These are phyloP conservation scores for Drosophila mulleri DNA, from an alignment of 2,888 invertebrate species.

Conservation along the genomic window DNA sequence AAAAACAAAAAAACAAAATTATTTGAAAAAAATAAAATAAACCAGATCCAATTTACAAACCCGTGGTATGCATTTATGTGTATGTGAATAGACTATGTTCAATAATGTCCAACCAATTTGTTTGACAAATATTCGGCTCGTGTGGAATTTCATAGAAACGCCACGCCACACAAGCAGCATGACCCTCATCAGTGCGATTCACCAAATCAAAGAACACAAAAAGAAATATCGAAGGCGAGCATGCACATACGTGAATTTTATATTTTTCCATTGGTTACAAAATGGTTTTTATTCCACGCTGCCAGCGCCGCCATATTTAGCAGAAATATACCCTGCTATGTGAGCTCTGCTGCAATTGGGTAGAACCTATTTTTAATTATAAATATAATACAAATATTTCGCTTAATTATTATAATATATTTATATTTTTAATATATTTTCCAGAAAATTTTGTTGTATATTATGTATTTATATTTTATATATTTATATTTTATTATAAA, in stretches of 20 bases:
- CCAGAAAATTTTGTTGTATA: too few species aligned
- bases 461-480: too few species aligned
- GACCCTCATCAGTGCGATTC: conserved; percentile 57
- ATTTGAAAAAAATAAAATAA: too few species aligned
- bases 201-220: conserved; percentile 27
- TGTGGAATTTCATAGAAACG: conserved; percentile 21
- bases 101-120: conserved; percentile 49
- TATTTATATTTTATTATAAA: too few species aligned
- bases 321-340: conserved; percentile 7
- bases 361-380: background rate
- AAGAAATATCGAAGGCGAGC: conserved; percentile 16
- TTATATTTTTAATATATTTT: too few species aligned
- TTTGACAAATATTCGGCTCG: conserved; percentile 54
- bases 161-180: background rate
- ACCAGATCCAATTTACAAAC: too few species aligned
- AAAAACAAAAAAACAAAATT: too few species aligned
- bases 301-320: conserved; percentile 13
- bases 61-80: background rate
- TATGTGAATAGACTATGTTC: conserved; percentile 15
- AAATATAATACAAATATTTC: too few species aligned
- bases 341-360: too few species aligned
- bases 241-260: conserved; percentile 37
- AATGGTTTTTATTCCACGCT: conserved; percentile 31
- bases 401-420: too few species aligned
- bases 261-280: conserved; percentile 43